Evolutionary conservation across 2,888 invertebrate species (phyloP), one percentile per base, ranked within the genome.

Genomic region (Himalopsyche tibetana): DNA sequence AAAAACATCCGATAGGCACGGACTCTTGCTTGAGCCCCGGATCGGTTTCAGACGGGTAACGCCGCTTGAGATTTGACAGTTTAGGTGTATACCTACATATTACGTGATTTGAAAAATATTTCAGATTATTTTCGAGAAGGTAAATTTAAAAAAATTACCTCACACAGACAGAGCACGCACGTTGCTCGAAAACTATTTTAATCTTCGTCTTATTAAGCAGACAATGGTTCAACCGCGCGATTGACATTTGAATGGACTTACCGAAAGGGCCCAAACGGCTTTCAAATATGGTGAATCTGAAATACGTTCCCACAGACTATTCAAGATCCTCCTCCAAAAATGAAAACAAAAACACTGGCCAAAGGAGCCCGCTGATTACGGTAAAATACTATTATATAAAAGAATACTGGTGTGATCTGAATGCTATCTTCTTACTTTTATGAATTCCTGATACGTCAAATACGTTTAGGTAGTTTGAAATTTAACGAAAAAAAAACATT

Each of bases 181-280:
- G 1, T 19, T 38, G 5, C 74, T 36, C 12, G 9, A 38, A 74
- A 74, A 74, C 74, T 74, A 74, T 74, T 74, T 36, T 9, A 74
- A 74, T 74, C 74, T 74, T 74, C 38, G 74, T 74, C 74, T 19
- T 74, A 74, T 74, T 74, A 74, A 74, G 38, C 74, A 74, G 38
- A 1, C 74, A 74, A 38, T 74, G 36, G 74, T 38, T 15, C 12
- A 15, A 2, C 38, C 28, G 5, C 2, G 28, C 28, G 74, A 74
- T 74, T 74, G 74, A 74, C 74, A 36, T 74, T 36, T 74, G 74
- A 74, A 74, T 74, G 74, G 74, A 5, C 15, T 38, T 38, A n/a
- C 74, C 74, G 38, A 74, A 74, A 74, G 28, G 12, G 11, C 74
- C 28, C 36, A 74, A n/a, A 36, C 74, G 74, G 74, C 74, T 36